Evolutionary conservation across 2,888 invertebrate genomes (phyloP), one percentile per base, ranked within the genome.

Genomic region (Lapara coniferarum): DNA sequence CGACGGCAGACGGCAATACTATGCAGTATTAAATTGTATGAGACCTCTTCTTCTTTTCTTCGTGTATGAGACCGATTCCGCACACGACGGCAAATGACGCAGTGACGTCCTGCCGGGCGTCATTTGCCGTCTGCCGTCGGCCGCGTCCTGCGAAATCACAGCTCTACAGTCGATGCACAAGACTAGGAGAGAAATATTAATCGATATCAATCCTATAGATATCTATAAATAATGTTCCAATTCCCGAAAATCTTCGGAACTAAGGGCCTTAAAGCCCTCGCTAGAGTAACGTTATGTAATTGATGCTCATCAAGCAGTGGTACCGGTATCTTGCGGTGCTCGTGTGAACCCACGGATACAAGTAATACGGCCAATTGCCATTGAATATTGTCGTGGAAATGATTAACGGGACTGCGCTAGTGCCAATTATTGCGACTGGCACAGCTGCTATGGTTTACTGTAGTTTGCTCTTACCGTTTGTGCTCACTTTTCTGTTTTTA

Each of bases 251-350:
- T 16, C 19, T 55, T 44, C 44, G 10, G 59, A 46, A 46, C n/a
- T 49, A 13, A 46, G 19, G 63, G 49, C 46, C 63, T 49, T 49
- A 19, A 63, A 63, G 63, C 63, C 63, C 63, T 57, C 12, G 13
- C 49, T 49, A 63, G 46, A 10, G 63, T 63, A 63, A 49, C 63
- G 49, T 63, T 63, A 63, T 63, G 63, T 63, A 63, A 63, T 63
- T 63, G 63, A 63, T 63, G 63, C 63, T 63, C 63, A 63, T 63
- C 63, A 63, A 63, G 59, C 46, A 63, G 63, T 30, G 57, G 57
- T 69, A 56, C 69, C 69, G 69, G 66, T 69, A 66, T 37, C 66
- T 73, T 71, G 70, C 71, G 69, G 71, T 73, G 52, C 66, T 63
- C 71, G 71, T 71, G 70, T 63, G 73, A 70, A 71, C 63, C 59